phyloP scores from a whole-genome alignment of 2,888 invertebrate species.

The Hyalella azteca region DNA sequence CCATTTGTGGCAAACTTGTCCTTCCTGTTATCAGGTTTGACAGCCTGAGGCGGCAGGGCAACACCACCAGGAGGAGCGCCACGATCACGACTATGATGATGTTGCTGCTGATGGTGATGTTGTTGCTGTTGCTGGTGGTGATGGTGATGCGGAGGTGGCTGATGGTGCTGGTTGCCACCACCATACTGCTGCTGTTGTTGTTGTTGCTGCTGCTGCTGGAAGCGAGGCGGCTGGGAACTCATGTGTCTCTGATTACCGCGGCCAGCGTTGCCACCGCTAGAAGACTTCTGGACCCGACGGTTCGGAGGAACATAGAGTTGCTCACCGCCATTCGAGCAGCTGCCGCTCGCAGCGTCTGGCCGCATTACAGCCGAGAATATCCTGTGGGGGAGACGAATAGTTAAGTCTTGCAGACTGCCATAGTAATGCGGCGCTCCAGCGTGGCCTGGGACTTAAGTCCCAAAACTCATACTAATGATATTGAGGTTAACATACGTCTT shows the following conservation, averaged over 20 bases:
- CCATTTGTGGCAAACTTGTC: constrained; percentile 16
- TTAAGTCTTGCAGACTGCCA: no score
- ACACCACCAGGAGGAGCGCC: background rate
- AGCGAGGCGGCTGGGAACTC: constrained; percentile 16
- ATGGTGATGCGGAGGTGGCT: background rate
- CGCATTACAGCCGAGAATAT: constrained; percentile 1
- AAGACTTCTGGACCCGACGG: background rate
- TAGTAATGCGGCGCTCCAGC: no score
- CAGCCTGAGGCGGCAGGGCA: background rate
- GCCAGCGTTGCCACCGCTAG: background rate
- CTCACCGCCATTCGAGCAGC: background rate
- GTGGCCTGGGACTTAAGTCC: no score
- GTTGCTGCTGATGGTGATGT: background rate
- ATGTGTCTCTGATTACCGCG: background rate
- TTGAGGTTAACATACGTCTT: no score
- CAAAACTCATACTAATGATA: no score
- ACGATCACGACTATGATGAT: background rate
- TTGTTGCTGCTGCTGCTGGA: constrained; percentile 19
- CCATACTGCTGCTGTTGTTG: background rate
- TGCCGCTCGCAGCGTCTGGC: background rate
- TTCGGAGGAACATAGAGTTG: constrained; percentile 17
- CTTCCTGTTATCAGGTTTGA: constrained; percentile 2
- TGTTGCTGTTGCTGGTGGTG: background rate
- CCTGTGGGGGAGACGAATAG: background rate
- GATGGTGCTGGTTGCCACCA: background rate